Conservation (phyloP, 2,113 vertebrate species). For the Neogale vison region DNA sequence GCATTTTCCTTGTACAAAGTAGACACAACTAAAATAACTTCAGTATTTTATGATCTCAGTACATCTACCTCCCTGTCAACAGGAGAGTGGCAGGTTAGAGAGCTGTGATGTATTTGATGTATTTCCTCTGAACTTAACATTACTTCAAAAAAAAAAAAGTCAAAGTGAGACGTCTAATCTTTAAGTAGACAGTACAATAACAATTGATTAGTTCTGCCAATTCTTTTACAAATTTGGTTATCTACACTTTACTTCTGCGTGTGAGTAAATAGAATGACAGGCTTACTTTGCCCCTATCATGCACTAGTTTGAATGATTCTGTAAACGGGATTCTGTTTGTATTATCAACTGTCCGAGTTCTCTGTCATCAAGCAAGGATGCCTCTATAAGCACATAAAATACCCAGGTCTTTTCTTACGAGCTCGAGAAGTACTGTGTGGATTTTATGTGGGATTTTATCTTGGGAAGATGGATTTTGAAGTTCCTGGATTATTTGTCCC, state of each 20-base stretch:
- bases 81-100: conserved; percentile 77
- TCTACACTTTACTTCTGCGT: conserved; percentile 83
- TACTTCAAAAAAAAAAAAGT: conserved; percentile 82
- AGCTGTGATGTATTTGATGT: conserved; percentile 68
- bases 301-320: conserved; percentile 61
- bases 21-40: conserved; percentile 84
- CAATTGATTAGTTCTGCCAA: conserved; percentile 88
- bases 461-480: conserved; percentile 40
- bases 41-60: conserved; percentile 80
- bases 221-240: conserved; percentile 87
- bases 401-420: neutral
- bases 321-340: conserved; percentile 65
- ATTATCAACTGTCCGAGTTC: conserved; percentile 44
- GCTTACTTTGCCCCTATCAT: conserved; percentile 69
- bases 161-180: conserved; percentile 81
- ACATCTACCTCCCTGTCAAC: conserved; percentile 82
- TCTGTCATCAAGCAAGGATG: conserved; percentile 54
- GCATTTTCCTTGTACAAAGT: conserved; percentile 82
- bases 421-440: conserved; percentile 3
- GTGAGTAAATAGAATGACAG: conserved; percentile 79
- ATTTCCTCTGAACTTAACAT: conserved; percentile 83
- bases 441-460: conserved; percentile 20
- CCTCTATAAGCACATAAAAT: conserved; percentile 28
- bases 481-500: conserved; percentile 42
- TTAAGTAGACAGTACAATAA: conserved; percentile 84